Base-by-base conservation (phyloP, 1,140 invertebrate genomes). In the Olivierus martensii region DNA sequence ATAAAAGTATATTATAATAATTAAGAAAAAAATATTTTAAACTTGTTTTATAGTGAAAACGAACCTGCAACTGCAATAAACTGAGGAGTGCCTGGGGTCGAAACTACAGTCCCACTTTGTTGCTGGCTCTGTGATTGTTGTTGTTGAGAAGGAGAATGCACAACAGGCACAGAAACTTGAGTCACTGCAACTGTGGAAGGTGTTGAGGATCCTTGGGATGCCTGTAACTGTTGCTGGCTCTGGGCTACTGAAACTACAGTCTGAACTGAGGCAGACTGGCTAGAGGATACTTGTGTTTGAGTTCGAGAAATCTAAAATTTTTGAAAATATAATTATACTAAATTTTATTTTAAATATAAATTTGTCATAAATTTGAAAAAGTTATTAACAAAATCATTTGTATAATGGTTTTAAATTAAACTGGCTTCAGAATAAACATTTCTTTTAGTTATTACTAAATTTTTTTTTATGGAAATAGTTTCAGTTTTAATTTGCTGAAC, bases 31-130 rank as follows among this genome's bases (percentile, higher is more conserved):
- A n/a, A n/a, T n/a, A n/a, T n/a, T n/a, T n/a, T n/a, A n/a, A n/a
- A n/a, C n/a, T n/a, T n/a, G n/a, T n/a, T n/a, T n/a, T n/a, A n/a
- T n/a, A n/a, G n/a, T n/a, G n/a, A n/a, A 28, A 10, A 39, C 44
- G 11, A 28, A 56, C 55, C 55, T 46, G 55, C 46, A 15, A 56
- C 55, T 37, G 55, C 39, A 28, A 56, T 56, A 48, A 56, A 56
- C 18, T 56, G 55, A 2, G 46, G 42, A 12, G 50, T 41, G 12
- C 37, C 38, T 19, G 49, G 15, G 4, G 54, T 14, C 37, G 51
- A 49, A 19, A 56, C 54, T 11, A 48, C 49, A 44, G 49, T 39
- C 10, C 51, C 51, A 28, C 45, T 43, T 35, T 36, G 28, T 42
- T 49, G 43, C 15, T 50, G 48, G 9, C 28, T 28, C 37, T 56